Evolutionary conservation across 2,888 invertebrate genomes (phyloP), one percentile per base, ranked within the genome.

Genomic region (Cheilosia pagana): DNA sequence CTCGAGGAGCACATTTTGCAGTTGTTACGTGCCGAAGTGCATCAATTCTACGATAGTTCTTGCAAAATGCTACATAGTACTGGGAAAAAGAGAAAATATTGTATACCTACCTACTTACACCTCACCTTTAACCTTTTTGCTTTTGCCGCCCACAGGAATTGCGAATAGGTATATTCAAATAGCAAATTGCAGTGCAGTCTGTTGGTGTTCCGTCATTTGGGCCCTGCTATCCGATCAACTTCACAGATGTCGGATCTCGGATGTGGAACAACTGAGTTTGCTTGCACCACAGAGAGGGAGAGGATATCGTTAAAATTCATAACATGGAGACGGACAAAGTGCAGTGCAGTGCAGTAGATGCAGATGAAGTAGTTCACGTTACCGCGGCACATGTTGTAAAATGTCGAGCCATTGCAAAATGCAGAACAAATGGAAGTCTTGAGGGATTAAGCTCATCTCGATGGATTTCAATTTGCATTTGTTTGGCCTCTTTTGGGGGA

Each of bases 1-100:
- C 68, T 78, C 50, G 50, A 72, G 68, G 78, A 74, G 72, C 72
- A 74, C 67, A 82, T 78, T 82, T 78, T 83, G 82, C 82, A 83
- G 82, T 78, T 63, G 67, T 50, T 78, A 78, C 82, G 82, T 83
- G 82, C 72, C 57, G 28, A 68, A 83, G 82, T 78, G 78, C 82
- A 83, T 60, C 82, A 72, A 57, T 83, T 72, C 28, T 12, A 21
- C 45, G 12, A 0, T 12, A 35, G 23, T 72, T 67, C 43, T 43
- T 14, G 45, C 3, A 45, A 31, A 23, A 39, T 62, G 25, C 31
- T 50, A 21, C 55, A 63, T 16, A 65, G 28, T 53, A 55, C 41
- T 50, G n/a, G 48, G 55, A 53, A 63, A 43, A 71, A 52, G 10
- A 16, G 21, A 23, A 41, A 60, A 8, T 10, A 25, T 3, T 14